phyloP scores from a whole-genome alignment of 2,113 vertebrate genomes.

The Pionites leucogaster region DNA sequence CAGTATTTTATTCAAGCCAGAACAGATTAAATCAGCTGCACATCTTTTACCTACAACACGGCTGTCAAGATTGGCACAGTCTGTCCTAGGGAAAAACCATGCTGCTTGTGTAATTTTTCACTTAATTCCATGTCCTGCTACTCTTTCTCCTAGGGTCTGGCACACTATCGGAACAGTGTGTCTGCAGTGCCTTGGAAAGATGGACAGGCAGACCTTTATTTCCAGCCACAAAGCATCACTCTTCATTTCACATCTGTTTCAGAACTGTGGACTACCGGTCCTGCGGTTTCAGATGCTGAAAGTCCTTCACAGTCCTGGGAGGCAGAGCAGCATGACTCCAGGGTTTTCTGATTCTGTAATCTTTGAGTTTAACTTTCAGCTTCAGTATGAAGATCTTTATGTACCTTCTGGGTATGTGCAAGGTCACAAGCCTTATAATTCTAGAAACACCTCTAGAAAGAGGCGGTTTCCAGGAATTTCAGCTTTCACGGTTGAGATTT shows the following conservation, averaged over 20 bases:
- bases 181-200: neutral
- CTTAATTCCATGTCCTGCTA: neutral
- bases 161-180: rapidly evolving
- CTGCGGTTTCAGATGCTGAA: too few species aligned
- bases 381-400: neutral
- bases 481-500: neutral
- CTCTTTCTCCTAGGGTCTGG: neutral
- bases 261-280: too few species aligned
- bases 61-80: neutral
- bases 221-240: neutral
- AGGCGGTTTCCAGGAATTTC: neutral
- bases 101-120: neutral
- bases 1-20: neutral
- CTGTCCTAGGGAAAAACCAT: neutral
- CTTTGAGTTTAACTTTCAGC: neutral
- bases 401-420: neutral
- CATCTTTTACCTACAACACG: neutral
- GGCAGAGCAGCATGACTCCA: neutral
- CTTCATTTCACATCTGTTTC: too few species aligned
- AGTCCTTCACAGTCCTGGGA: too few species aligned
- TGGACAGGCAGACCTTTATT: neutral
- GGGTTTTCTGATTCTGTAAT: too few species aligned
- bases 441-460: neutral
- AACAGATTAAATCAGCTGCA: neutral
- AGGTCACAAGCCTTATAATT: neutral